These are phyloP conservation scores for Drosophila novamexicana DNA, from an alignment of 1,140 invertebrate species.

Conservation along the genomic window DNA sequence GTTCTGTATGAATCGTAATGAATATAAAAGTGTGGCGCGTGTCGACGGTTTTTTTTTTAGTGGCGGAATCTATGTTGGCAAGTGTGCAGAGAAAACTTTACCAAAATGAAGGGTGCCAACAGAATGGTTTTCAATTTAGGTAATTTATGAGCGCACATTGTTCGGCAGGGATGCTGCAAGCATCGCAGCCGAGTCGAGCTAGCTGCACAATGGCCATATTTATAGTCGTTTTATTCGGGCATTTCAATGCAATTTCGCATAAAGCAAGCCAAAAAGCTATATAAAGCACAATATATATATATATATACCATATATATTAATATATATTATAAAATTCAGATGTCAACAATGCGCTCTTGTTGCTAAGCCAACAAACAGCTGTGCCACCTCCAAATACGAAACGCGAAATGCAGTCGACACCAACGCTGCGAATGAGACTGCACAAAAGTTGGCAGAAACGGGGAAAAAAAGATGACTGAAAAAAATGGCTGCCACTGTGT, in stretches of 20 bases:
- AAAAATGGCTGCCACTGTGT: conserved; percentile 3
- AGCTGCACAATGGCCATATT: conserved; percentile 68
- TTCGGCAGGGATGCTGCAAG: conserved; percentile 47
- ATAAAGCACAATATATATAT: conserved; percentile 18
- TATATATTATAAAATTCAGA: conserved; percentile 35
- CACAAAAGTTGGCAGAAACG: conserved; percentile 34
- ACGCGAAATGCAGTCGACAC: conserved; percentile 32
- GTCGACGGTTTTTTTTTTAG: conserved; percentile 14
- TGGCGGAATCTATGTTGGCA: not conserved
- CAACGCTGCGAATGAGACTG: conserved; percentile 28
- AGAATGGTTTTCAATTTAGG: conserved; percentile 73
- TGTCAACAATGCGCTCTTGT: conserved; percentile 13
- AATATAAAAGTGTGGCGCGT: conserved; percentile 69
- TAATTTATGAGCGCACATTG: conserved; percentile 72
- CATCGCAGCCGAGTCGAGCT: conserved; percentile 2
- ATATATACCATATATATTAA: not conserved
- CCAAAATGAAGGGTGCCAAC: conserved; percentile 34
- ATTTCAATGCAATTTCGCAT: conserved; percentile 71
- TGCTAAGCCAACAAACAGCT: conserved; percentile 40
- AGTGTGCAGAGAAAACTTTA: conserved; percentile 11
- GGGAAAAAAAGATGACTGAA: conserved; percentile 10
- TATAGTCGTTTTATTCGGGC: conserved; percentile 75
- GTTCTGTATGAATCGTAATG: conserved; percentile 55
- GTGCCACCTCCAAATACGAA: conserved; percentile 29
- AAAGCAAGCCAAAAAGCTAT: conserved; percentile 18